Base-by-base conservation (phyloP, 2,797 vertebrate species). In the Hylomyscus alleni region DNA sequence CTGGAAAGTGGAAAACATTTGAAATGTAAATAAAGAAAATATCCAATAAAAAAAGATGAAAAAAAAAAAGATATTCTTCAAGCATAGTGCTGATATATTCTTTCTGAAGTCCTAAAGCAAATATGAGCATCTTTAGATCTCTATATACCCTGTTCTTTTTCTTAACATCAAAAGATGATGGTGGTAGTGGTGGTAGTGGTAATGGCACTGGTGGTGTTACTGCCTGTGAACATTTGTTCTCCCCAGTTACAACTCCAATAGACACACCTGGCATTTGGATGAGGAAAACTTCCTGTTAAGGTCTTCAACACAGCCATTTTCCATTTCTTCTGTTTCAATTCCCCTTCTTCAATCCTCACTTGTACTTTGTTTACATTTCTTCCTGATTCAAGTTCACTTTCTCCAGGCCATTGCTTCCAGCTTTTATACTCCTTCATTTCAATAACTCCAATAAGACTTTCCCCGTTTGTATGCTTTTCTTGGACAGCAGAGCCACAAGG, bases 21-120 rank as follows among this genome's bases (percentile, higher is more conserved):
- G 58, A 58, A 58, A 58, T 58, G 6, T 58, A 24, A 22, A 58
- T 58, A 22, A 58, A 58, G 20, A 58, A 22, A 58, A 22, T 58
- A 24, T 58, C 20, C 58, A 58, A 58, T 58, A 58, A 58, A 58
- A 58, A 58, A 22, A 22, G 58, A 58, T 58, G 58, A 6, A 24
- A 8, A 22, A 58, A 82, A 97, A 92, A 82, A 97, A 92, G 6
- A 65, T 50, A 0, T 91, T 86, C 78, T 92, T n/a, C 67, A 91
- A 94, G 80, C n/a, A 89, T 5, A 22, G 37, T 52, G 3, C 12
- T 83, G 20, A 37, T 62, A 1, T 62, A 94, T 8, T 78, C 26
- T 92, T 90, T 83, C 58, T 83, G 69, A 29, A 24, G 9, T 89
- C 10, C 20, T 93, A 47, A 44, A 84, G 44, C 26, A 75, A 50